Percentiles rank a stretch among this genome's conserved stretches.
These are phyloP conservation scores for Columba livia DNA, from an alignment of 2,113 vertebrate species.

Conservation along the genomic window DNA sequence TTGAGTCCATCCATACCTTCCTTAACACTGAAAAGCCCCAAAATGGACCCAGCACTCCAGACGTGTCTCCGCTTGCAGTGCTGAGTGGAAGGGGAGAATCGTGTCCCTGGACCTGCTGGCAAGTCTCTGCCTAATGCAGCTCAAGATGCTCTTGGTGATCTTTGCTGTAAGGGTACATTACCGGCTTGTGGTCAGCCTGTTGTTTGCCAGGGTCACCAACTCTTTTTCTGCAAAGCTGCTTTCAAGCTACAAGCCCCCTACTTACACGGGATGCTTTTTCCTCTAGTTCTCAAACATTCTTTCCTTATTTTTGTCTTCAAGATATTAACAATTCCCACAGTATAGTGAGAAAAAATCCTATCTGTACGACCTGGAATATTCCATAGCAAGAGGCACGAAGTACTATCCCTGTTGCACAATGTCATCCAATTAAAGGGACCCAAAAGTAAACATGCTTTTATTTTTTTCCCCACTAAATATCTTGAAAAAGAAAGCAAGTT, in stretches of 20 bases:
- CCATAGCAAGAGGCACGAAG: not conserved
- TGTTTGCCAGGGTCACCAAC: not conserved
- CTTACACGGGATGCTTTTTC: not conserved
- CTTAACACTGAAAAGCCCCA: no score
- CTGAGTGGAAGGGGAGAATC: not conserved
- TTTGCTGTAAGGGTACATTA: not conserved
- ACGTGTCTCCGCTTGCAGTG: not conserved
- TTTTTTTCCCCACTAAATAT: not conserved
- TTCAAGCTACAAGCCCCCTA: not conserved
- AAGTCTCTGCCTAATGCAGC: not conserved
- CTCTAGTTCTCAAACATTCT: not conserved
- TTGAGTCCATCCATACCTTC: not conserved
- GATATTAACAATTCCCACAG: not conserved
- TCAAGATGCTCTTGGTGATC: rapidly evolving
- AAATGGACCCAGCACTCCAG: not conserved
- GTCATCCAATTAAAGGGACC: not conserved
- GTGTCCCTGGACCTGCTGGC: not conserved
- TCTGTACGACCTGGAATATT: not conserved
- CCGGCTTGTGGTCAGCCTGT: not conserved
- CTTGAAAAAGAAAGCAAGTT: not conserved
- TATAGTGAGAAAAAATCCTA: not conserved
- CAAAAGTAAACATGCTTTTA: not conserved
- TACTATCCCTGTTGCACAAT: not conserved
- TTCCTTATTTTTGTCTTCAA: not conserved
- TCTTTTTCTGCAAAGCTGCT: not conserved